Base-by-base conservation (phyloP, 1,140 invertebrate genomes). In the Andricus grossulariae region DNA sequence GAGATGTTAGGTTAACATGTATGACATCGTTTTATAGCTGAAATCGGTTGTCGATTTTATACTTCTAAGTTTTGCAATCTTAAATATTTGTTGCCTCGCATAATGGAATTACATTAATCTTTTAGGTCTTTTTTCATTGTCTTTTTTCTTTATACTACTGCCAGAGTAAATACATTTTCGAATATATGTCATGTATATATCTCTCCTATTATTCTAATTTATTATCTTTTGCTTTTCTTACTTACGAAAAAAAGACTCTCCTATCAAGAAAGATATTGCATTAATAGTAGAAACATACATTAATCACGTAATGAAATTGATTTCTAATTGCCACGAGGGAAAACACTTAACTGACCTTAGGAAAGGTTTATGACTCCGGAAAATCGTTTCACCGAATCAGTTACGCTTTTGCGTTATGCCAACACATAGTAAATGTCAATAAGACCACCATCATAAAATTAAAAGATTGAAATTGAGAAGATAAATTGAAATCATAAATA, bases 361-460 rank as follows among this genome's bases (percentile, higher is more conserved):
- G 57, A 66, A 39, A 66, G 32, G 60, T 66, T 66, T 66, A 66
- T 39, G 60, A 66, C 60, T 66, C 60, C 60, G 60, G 60, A 66
- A 66, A 66, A 66, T 66, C 60, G 21, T 66, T 66, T 66, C 25
- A 66, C 25, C 39, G 60, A 66, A 66, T 66, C 60, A 66, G 60
- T 66, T 66, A 66, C 60, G 60, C 60, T 66, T 66, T 66, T 66
- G 39, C 60, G 21, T 0, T 66, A n/a, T 66, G 60, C 60, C 13
- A 66, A 66, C 60, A 66, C 32, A 66, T 39, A 25, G 32, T 45
- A 11, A 45, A 45, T 45, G 39, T 45, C 39, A 45, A 45, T 45
- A 45, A 11, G 10, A 45, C 39, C 10, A 45, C 39, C 39, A 7
- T 45, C 39, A 45, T 45, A 45, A 45, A 45, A 45, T 45, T 11